Evolutionary conservation across 2,888 invertebrate genomes (phyloP), one percentile per base, ranked within the genome.

Genomic region (Pediacus dermestoides): DNA sequence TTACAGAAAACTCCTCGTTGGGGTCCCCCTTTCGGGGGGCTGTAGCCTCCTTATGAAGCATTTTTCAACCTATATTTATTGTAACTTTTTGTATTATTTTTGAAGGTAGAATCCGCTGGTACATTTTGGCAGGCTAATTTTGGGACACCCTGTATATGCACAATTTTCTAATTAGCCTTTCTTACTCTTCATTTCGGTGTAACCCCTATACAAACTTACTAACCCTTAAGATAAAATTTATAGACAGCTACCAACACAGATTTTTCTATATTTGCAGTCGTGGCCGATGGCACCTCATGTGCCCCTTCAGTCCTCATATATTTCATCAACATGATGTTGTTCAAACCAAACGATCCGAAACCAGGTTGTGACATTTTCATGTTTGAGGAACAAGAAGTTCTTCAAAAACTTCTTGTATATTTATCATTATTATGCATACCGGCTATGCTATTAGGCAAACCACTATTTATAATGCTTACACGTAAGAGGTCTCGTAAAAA

Each of bases 301-400:
- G 86, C 88, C 1, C 88, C 87, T 1, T 84, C 84, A 8, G 78
- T 88, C 4, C 74, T 88, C 6, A 85, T 87, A 50, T 77, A 80
- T 50, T 81, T 87, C 59, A 88, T 87, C 62, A 85, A 85, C 64
- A 87, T 87, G 87, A 81, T 85, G 68, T 66, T 87, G 57, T 75
- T 82, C 44, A 64, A 65, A 41, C 48, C 48, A 6, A 52, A 46
- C 9, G 56, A 53, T 2, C 39, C 68, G 4, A 53, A 62, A 0
- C 27, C 37, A 6, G 72, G 70, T 0, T 82, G 82, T 56, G 63
- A 70, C 1, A 63, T 71, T 1, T 76, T 72, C 53, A 83, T 83
- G 78, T 83, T 76, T 44, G 64, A 70, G 0, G 74, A 75, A 0
- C 81, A 83, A 58, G 67, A 68, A 1, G 57, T 50, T 0, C 50